Base-by-base conservation (phyloP, 2,888 invertebrate species). In the Esperia sulphurella region DNA sequence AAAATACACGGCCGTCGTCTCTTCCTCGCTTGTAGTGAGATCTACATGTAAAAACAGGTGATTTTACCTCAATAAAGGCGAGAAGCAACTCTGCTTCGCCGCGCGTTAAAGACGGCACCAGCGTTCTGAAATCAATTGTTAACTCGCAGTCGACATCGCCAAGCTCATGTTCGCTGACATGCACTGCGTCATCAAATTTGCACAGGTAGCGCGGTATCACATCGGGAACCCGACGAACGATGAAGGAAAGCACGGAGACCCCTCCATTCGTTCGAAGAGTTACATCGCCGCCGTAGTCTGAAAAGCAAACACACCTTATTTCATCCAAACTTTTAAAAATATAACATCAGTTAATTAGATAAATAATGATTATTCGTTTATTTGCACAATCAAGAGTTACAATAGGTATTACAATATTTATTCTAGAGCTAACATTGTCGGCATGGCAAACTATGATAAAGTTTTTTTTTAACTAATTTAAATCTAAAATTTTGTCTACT, bases 131-230 rank as follows among this genome's bases (percentile, higher is more conserved):
- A 77, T 91, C 72, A 58, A 90, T 65, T 56, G 89, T 94, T 1
- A 96, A 90, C 73, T 96, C 96, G 63, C 96, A 96, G 68, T 96
- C 96, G 0, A 95, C 95, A 61, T 96, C 96, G 0, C 95, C 95
- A 21, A 96, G 89, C 71, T 96, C 96, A 63, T 96, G 95, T 65
- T 96, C 96, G 63, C 94, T 95, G 7, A 95, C 91, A 58, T 93
- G 93, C 10, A 96, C 94, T 0, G 95, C 93, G 35, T 93, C 91
- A 61, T 96, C 95, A 41, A 96, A 91, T 69, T 95, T 94, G 42
- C 91, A 82, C 45, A 94, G 78, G 46, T 94, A 91, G 45, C 94
- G 92, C 0, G 95, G 94, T 40, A 96, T 91, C 5, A 95, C 94
- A 58, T 96, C 95, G 0, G 96, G 96, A 0, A 95, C 96, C 56